These are phyloP conservation scores for Drosophila tsacasi DNA, from an alignment of 1,140 invertebrate species.

Conservation along the genomic window DNA sequence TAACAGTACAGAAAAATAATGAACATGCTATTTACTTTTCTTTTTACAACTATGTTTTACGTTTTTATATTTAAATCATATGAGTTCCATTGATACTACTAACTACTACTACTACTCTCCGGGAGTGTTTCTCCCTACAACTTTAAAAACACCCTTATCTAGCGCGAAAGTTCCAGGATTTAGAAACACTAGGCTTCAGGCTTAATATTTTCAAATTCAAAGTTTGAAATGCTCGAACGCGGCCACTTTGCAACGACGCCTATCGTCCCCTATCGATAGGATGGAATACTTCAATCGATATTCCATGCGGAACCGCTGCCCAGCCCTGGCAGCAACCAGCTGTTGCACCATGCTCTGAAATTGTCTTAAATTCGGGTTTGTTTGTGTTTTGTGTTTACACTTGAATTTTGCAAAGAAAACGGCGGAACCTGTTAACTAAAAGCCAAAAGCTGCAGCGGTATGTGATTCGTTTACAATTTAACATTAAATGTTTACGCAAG, in stretches of 20 bases:
- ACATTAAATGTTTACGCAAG: neutral
- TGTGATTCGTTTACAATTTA: neutral
- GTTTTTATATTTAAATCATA: no score
- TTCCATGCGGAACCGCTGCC: neutral
- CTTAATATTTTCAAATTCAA: neutral
- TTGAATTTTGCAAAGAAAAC: neutral
- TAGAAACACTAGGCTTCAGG: neutral
- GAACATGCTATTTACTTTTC: no score
- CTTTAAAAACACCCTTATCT: no score
- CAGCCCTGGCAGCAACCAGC: constrained; percentile 13
- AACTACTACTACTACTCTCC: no score
- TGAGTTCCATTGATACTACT: no score
- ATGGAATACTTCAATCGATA: neutral
- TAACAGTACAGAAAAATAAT: no score
- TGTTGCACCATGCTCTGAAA: constrained; percentile 13
- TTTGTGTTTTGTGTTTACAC: constrained; percentile 13
- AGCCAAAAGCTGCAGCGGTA: neutral
- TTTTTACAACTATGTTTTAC: no score
- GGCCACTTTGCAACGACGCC: neutral
- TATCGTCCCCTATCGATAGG: neutral
- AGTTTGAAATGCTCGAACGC: neutral
- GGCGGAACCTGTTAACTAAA: no score
- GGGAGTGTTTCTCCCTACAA: no score
- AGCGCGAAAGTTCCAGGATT: neutral
- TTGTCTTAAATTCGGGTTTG: neutral